Base-by-base conservation (phyloP, 2,113 vertebrate species). In the Brachypodius melanocephalos region DNA sequence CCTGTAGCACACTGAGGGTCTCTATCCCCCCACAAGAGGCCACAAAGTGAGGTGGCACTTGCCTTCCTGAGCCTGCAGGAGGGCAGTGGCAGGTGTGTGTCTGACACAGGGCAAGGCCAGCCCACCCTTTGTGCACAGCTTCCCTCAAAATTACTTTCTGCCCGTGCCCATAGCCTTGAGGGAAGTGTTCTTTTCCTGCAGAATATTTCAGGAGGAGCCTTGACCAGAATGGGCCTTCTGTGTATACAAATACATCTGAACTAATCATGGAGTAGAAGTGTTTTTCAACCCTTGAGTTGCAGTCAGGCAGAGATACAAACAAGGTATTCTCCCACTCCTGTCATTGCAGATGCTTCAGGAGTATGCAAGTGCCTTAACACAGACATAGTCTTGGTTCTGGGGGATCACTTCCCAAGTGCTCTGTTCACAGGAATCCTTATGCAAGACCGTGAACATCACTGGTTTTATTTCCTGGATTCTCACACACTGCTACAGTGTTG, bases 361-460 rank as follows among this genome's bases (percentile, higher is more conserved):
- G 7, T 8, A 8, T 31, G 9, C 12, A 58, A 54, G 46, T 42
- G 36, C 31, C 43, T 74, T 51, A 59, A 54, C 10, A 48, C 12
- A 67, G 29, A 51, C n/a, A 25, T 8, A 43, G 11, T 21, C 28
- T 67, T 36, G 42, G 21, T 73, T 66, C 54, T 1, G 1, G 19
- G 9, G 2, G 1, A 69, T 54, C 32, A 9, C 25, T 65, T 92
- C 42, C 65, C 12, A 8, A 61, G 45, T 45, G 20, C 67, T 51
- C 76, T 59, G 22, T 74, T 78, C 5, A 1, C 18, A 75, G 49
- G 36, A 87, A 69, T 74, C 18, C 18, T 63, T 75, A 10, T 10
- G 12, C n/a, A 61, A 75, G 69, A 34, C 31, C 0, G 0, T 51
- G 36, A 71, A 59, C 0, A 0, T 32, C 36, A 7, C 25, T 22